Base-by-base conservation (phyloP, 1,140 invertebrate genomes). In the Periplaneta americana region DNA sequence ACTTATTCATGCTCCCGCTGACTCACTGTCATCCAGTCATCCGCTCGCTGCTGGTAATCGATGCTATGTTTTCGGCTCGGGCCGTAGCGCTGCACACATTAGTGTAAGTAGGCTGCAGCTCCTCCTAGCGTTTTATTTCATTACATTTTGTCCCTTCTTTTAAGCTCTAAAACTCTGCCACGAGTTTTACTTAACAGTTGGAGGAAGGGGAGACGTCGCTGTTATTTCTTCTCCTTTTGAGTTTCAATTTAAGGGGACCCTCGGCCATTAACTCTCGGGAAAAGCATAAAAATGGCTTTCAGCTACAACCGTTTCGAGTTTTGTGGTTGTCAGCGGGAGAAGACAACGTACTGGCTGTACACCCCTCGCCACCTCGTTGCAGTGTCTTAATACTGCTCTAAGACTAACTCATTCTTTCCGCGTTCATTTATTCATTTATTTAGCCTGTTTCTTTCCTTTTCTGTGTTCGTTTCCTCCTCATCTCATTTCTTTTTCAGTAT, bases 111-210 rank as follows among this genome's bases (percentile, higher is more conserved):
- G 48, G 10, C n/a, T 66, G 22, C 48, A 5, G 39, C 39, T 48
- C 15, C n/a, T n/a, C 11, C 48, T 66, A 3, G 22, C 2, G 1
- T 37, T 34, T 78, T 78, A 78, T 78, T 78, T 78, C 77, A 78
- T 78, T 78, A 78, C 35, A 39, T 78, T 37, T 34, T 15, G 35
- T 78, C 77, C 75, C 77, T 78, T 37, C 77, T 32, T 37, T 78
- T 78, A 37, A 78, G 77, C 35, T 37, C 39, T 78, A n/a, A 37
- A 78, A 78, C 77, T 34, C 35, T 78, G 34, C 11, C 35, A 78
- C 77, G 77, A 78, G 35, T 78, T 78, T 78, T 78, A 78, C 77
- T 78, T 78, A 78, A 78, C 77, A 9, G 77, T 39, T 37, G 31
- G 77, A 78, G 5, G 77, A 48, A 48, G 28, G 35, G 32, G 77